phyloP scores from a whole-genome alignment of 1,140 invertebrate species.

The Drosophila serrata region DNA sequence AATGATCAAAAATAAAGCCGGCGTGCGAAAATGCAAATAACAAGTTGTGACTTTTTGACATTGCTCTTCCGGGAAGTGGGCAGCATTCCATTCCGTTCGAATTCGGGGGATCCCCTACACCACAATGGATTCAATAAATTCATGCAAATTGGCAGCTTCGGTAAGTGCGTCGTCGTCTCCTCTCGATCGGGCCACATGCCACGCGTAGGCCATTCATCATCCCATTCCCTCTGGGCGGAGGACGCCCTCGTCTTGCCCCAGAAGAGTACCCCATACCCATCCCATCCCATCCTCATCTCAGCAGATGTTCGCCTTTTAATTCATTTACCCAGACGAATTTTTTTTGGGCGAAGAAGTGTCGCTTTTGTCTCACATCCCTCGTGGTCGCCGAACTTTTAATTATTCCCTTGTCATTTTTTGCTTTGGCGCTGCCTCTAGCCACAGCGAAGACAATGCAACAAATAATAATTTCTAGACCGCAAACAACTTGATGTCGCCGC shows the following conservation, averaged over 20 bases:
- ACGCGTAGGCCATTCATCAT: slow-evolving; percentile 69
- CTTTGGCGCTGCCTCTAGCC: slow-evolving; percentile 32
- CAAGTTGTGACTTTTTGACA: slow-evolving; percentile 15
- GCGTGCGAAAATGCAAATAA: slow-evolving; percentile 71
- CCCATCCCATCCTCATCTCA: no score
- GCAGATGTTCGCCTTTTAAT: slow-evolving; percentile 55
- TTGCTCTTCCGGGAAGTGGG: slow-evolving; percentile 63
- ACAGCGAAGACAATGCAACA: slow-evolving; percentile 36
- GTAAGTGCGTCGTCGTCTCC: slow-evolving; percentile 33
- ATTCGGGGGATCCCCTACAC: background rate
- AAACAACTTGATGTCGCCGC: slow-evolving; percentile 67
- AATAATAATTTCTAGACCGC: slow-evolving; percentile 76
- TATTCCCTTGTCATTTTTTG: slow-evolving; percentile 55
- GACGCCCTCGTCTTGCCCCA: slow-evolving; percentile 35
- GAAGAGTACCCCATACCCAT: no score
- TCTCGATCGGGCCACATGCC: slow-evolving; percentile 42
- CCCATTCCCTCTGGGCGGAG: slow-evolving; percentile 1
- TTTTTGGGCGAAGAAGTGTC: slow-evolving; percentile 23
- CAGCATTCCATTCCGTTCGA: slow-evolving; percentile 32
- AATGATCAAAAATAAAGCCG: slow-evolving; percentile 78
- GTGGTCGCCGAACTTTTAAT: slow-evolving; percentile 45
- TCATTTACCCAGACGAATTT: slow-evolving; percentile 39
- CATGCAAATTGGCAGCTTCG: slow-evolving; percentile 64
- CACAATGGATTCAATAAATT: slow-evolving; percentile 61
- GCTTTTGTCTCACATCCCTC: background rate